Conservation (phyloP, 2,888 invertebrate species). For the Pogonocherus hispidulus region DNA sequence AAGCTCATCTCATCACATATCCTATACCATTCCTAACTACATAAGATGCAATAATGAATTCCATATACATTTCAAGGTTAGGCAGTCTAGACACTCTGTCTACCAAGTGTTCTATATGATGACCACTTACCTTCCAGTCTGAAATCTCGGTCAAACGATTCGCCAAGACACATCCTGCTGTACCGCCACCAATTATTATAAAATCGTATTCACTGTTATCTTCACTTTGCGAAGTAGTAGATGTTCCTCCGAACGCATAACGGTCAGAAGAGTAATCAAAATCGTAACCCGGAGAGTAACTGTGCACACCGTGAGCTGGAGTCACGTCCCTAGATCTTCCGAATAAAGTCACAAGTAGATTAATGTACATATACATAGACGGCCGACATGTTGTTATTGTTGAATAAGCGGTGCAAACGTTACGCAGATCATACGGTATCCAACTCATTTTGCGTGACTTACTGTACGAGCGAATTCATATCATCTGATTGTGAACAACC, state of each 20-base stretch:
- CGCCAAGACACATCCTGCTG: constrained; percentile 77
- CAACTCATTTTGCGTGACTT: constrained; percentile 63
- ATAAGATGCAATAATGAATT: too few relatives aligned
- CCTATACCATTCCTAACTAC: too few relatives aligned
- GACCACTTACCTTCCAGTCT: constrained; percentile 71
- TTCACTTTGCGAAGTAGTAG: neutral
- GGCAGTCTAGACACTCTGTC: too few relatives aligned
- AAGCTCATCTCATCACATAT: too few relatives aligned
- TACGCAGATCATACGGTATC: constrained; percentile 72
- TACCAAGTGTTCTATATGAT: too few relatives aligned
- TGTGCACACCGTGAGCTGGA: neutral
- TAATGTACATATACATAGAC: constrained; percentile 72
- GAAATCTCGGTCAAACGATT: constrained; percentile 75
- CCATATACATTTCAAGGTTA: too few relatives aligned
- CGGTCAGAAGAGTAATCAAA: neutral
- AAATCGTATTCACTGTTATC: constrained; percentile 50
- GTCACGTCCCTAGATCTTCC: constrained; percentile 66
- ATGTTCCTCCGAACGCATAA: neutral
- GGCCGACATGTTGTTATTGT: constrained; percentile 73
- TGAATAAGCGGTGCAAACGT: constrained; percentile 70
- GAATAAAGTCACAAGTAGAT: constrained; percentile 72
- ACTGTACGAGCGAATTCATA: constrained; percentile 11
- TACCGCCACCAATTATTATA: constrained; percentile 76
- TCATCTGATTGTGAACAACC: neutral
- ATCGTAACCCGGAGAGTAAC: neutral